Evolutionary conservation across 2,888 invertebrate genomes (phyloP), one percentile per base, ranked within the genome.

Genomic region (Coecobrya sp.): DNA sequence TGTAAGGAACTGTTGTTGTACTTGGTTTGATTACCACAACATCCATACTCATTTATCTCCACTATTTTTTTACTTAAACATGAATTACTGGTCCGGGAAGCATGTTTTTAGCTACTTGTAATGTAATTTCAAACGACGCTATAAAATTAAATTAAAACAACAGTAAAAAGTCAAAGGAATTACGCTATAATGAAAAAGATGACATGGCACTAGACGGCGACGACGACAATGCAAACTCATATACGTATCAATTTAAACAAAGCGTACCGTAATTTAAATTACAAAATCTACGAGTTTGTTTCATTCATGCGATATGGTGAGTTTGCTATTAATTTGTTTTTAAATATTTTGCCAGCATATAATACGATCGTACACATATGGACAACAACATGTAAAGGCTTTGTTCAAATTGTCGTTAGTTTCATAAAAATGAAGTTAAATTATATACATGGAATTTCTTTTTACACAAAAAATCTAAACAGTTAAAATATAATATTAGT

Each of bases 81-180:
- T 85, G 13, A 42, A 68, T 79, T 88, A 88, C 88, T 88, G 62
- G 79, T 88, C 65, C 27, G 65, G 49, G 45, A 59, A 59, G 49
- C 5, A 65, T 11, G 22, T 62, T 84, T n/a, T 42, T n/a, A n/a
- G 45, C 55, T 79, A 22, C 13, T 76, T 76, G 52, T 79, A 49
- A 11, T 79, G 27, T 27, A 79, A 49, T 79, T 55, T 79, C 52
- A n/a, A 52, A 27, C 52, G 27, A 73, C 79, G 1, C 13, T 79
- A 79, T 82, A 89, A 70, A 84, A 68, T 90, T 85, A 90, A 90
- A 85, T 90, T 90, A 90, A 90, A 90, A 90, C 85, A 90, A 90
- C 85, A 90, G 89, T 85, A 68, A 68, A 82, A 89, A 84, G 76
- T 85, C 85, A 90, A 76, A 76, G 84, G 55, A 76, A 76, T 52